Evolutionary conservation across 2,797 vertebrate genomes (phyloP), one percentile per base, ranked within the genome.

Genomic region (Ceyx erithaca): DNA sequence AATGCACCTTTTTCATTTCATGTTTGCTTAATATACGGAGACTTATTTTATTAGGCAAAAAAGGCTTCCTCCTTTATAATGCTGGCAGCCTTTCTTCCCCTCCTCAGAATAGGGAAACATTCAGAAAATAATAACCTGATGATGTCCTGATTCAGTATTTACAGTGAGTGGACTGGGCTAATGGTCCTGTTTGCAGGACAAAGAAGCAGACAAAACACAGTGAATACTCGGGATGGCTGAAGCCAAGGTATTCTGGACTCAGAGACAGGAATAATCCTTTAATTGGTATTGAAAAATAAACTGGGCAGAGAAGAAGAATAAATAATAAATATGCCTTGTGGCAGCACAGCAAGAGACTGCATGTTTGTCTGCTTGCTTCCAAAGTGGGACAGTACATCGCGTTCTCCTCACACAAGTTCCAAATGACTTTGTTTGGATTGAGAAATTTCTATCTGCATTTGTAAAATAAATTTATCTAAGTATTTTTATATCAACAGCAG

Each of bases 231-330:
- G 52, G 25, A 89, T 71, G 75, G 52, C 82, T 84, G 76, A 93
- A 92, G 28, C 72, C 80, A 87, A 88, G 51, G 66, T 93, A 83
- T 91, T 85, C 80, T 89, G 67, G 57, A 77, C 52, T 82, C 7
- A 1, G 35, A 78, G 55, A 40, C 41, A 35, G 59, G 52, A 92
- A 70, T 84, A 87, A 80, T 43, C 43, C 51, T 78, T 94, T 94
- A 93, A 89, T 92, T 79, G 54, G 73, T 91, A 68, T 79, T 92
- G 77, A 94, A 95, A 95, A 96, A 89, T 92, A 95, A 95, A 95
- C 80, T 48, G 14, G 49, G 67, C 48, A 75, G 62, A 80, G 63
- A 84, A 95, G 43, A 59, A 66, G 49, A 80, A 92, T 95, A 95
- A 96, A 96, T 93, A 93, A 95, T 95, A 93, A 85, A 96, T 92